Percentiles rank a stretch among this genome's conserved stretches.
These are phyloP conservation scores for Geodia barretti DNA, from an alignment of 37 sponge, comb jelly and placozoan genomes.

Conservation along the genomic window DNA sequence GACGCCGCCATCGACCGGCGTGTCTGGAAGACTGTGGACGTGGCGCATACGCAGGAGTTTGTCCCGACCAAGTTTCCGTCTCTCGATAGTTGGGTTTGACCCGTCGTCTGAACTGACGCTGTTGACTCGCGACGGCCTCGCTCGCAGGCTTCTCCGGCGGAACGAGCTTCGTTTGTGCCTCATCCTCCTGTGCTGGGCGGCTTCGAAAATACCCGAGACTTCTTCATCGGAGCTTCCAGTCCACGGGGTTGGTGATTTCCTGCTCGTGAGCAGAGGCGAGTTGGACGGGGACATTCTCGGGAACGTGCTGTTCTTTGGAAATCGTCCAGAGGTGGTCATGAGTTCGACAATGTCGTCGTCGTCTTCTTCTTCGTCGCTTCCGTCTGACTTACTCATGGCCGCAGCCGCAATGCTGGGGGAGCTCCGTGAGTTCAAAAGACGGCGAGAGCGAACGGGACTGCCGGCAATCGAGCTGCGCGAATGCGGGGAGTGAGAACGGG, in stretches of 20 bases:
- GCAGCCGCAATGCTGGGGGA: constrained; percentile 28
- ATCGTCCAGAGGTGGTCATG: constrained; percentile 65
- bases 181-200: neutral
- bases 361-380: constrained; percentile 70
- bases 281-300: constrained; percentile 54
- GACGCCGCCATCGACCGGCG: constrained; percentile 9
- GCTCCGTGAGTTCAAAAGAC: constrained; percentile 24
- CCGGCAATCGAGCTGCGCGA: neutral
- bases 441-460: constrained; percentile 43
- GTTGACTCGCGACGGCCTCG: constrained; percentile 40
- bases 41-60: constrained; percentile 29
- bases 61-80: neutral
- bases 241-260: constrained; percentile 65
- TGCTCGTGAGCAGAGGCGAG: constrained; percentile 68
- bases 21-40: constrained; percentile 45
- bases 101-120: constrained; percentile 74
- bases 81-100: neutral
- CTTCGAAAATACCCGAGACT: constrained; percentile 7
- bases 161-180: constrained; percentile 28
- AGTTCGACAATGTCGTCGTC: constrained; percentile 81
- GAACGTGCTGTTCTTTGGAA: constrained; percentile 37
- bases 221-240: constrained; percentile 79
- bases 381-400: constrained; percentile 60
- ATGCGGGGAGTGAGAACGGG: neutral
- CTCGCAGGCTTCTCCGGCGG: constrained; percentile 12